Evolutionary conservation across 2,888 invertebrate genomes (phyloP).

Genomic region (Creontiades dilutus): DNA sequence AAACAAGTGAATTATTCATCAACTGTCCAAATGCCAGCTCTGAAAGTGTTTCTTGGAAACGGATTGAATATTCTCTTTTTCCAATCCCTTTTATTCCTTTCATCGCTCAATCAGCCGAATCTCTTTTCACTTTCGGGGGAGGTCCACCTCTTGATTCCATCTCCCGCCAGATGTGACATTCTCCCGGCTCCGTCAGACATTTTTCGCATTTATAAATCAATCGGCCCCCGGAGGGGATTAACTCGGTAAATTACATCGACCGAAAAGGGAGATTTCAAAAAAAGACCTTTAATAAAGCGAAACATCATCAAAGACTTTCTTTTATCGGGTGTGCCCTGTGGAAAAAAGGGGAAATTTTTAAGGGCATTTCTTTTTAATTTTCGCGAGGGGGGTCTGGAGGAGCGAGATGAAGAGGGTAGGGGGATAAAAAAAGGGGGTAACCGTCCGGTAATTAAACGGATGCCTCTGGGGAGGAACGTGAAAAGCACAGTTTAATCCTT

Average conservation of each 20-base stretch:
- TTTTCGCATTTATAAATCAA: not conserved
- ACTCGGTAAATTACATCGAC: not conserved
- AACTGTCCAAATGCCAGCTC: too few relatives aligned
- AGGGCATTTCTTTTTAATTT: conserved; percentile 44
- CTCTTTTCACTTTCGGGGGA: too few relatives aligned
- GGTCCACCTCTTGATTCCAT: too few relatives aligned
- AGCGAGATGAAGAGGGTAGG: not conserved
- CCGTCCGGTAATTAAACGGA: conserved; percentile 64
- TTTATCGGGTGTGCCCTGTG: not conserved
- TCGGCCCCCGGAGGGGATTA: not conserved
- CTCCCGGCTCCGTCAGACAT: not conserved
- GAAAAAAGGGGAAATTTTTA: conserved; percentile 26
- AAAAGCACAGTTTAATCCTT: conserved; percentile 68
- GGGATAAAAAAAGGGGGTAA: not conserved
- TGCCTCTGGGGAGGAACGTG: conserved; percentile 54
- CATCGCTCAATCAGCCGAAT: too few relatives aligned
- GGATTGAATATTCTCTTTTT: too few relatives aligned
- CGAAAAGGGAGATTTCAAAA: not conserved
- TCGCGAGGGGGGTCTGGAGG: not conserved
- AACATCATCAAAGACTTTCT: conserved; percentile 36
- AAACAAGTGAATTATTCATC: too few relatives aligned
- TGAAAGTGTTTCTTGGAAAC: too few relatives aligned
- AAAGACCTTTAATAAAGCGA: conserved; percentile 32
- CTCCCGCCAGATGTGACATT: too few relatives aligned
- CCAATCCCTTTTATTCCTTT: too few relatives aligned